Evolutionary conservation across 2,797 vertebrate genomes (phyloP).

Genomic region (Triplophysa bombifrons): DNA sequence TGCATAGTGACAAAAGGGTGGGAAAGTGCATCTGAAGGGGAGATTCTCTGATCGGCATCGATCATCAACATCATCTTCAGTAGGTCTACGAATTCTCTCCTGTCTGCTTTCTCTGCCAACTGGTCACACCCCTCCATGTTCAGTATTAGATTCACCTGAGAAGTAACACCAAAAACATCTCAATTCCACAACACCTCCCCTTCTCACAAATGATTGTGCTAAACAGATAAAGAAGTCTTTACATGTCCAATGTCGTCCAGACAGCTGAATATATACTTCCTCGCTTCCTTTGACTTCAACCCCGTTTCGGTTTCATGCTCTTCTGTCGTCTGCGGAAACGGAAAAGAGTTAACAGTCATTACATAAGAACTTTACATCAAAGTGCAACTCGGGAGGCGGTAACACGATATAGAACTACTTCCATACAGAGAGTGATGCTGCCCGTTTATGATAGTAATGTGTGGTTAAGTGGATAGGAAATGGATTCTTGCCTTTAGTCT

Average conservation of each 20-base stretch:
- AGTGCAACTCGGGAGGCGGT: neutral
- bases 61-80: constrained; percentile 97
- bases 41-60: constrained; percentile 90
- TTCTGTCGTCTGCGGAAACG: constrained; percentile 84
- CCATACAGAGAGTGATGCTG: constrained; percentile 12
- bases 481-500: constrained; percentile 86
- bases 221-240: constrained; percentile 68
- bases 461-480: constrained; percentile 6
- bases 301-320: constrained; percentile 96
- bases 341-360: constrained; percentile 1
- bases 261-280: constrained; percentile 98
- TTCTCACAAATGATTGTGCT: too few species aligned
- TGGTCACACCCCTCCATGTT: constrained; percentile 92
- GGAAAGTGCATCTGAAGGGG: constrained; percentile 86
- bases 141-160: constrained; percentile 94
- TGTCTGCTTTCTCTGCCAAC: constrained; percentile 93
- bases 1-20: constrained; percentile 98
- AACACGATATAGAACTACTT: constrained; percentile 6
- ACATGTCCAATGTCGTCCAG: constrained; percentile 96
- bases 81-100: constrained; percentile 93
- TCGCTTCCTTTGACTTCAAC: constrained; percentile 98
- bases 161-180: neutral
- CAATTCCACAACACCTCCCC: neutral
- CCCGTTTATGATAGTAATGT: neutral
- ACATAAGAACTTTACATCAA: constrained; percentile 27